phyloP scores from a whole-genome alignment of 2,888 invertebrate genomes.

The Brachylomia viminalis region DNA sequence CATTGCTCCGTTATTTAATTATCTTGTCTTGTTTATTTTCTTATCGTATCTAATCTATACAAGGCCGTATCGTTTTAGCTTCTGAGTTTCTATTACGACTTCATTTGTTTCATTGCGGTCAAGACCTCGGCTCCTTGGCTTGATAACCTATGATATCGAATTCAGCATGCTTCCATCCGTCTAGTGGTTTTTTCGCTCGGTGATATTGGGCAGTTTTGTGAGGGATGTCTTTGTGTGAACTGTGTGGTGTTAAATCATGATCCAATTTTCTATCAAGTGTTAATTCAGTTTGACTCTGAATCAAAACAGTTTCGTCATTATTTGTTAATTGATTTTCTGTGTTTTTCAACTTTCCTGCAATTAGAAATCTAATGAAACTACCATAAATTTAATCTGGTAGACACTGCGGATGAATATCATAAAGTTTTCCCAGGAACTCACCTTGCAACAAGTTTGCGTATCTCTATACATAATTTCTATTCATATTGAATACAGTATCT shows the following conservation, averaged over 20 bases:
- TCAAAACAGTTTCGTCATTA: not conserved
- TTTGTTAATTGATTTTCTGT: not conserved
- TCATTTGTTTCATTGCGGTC: conserved; percentile 71
- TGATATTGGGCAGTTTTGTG: conserved; percentile 28
- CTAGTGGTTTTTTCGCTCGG: conserved; percentile 27
- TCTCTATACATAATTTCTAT: conserved; percentile 47
- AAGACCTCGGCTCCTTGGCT: conserved; percentile 72
- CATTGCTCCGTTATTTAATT: conserved; percentile 40
- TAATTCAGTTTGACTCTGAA: not conserved
- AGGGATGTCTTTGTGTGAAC: conserved; percentile 28
- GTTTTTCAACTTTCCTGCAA: conserved; percentile 32
- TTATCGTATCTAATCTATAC: conserved; percentile 57
- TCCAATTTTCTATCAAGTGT: not conserved
- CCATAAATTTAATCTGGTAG: conserved; percentile 38
- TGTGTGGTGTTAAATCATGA: not conserved
- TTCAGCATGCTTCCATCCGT: conserved; percentile 66
- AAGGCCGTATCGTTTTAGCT: conserved; percentile 70
- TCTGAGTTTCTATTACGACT: conserved; percentile 60
- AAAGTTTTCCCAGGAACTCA: conserved; percentile 48
- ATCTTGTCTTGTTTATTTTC: conserved; percentile 60
- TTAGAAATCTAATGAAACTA: conserved; percentile 45
- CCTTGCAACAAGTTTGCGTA: conserved; percentile 47
- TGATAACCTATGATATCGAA: conserved; percentile 78
- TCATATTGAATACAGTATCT: conserved; percentile 64
- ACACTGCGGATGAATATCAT: conserved; percentile 32